Evolutionary conservation across 2,797 vertebrate species (phyloP), one percentile per base, ranked within the genome.

Genomic region (Oreochromis mossambicus): DNA sequence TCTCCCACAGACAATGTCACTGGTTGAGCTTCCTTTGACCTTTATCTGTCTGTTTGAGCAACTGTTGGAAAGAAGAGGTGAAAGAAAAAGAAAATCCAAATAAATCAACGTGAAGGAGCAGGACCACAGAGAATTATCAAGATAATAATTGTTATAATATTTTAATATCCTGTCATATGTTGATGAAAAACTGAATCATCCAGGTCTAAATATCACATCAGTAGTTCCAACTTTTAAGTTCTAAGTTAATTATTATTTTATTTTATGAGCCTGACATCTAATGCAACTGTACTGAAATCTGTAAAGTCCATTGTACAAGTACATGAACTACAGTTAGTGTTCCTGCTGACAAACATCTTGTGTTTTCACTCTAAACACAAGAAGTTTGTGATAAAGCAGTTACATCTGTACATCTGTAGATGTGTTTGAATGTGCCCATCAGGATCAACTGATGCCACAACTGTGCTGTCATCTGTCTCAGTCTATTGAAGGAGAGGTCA

Each of bases 81-180:
- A 36, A 63, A 63, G 32, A 66, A 3, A 66, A 66, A 41, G 19
- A 66, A 66, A 21, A 51, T 5, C 29, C 1, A 56, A 56, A 56
- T 56, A 0, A 56, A 56, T 29, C 55, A 14, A 9, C 0, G 3
- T 32, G 55, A 32, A 2, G 5, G n/a, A 29, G 26, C 5, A 56
- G 14, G 26, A 15, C 13, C 55, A 29, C 0, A 56, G 55, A 17
- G 26, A 56, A 56, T 29, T 1, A 0, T 56, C 54, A 56, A 56
- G 0, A 29, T 56, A 29, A 17, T 29, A 56, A 56, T 55, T 26
- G 26, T 55, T 56, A 32, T 29, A 56, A 56, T 17, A 56, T 29
- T 29, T 56, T 5, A 0, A 56, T 56, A 15, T 56, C 8, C 8
- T 56, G 55, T 29, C 26, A 56, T 0, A 56, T 56, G 13, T 56